These are phyloP conservation scores for Homarus americanus DNA, from an alignment of 1,140 invertebrate genomes.

Conservation along the genomic window DNA sequence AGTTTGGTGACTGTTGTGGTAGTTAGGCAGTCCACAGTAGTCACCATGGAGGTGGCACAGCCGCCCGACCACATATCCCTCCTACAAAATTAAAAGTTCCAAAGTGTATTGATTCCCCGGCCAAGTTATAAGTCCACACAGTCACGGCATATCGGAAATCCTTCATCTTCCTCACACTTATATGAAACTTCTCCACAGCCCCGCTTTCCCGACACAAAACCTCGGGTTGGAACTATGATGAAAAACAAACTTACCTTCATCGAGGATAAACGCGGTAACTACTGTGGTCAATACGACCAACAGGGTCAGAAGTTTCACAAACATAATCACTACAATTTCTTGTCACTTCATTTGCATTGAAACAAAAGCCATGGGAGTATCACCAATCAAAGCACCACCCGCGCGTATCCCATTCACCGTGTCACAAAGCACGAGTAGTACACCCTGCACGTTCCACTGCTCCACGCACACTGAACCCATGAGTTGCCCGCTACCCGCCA, in stretches of 20 bases:
- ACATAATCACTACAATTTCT: constrained; percentile 33
- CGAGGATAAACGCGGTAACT: constrained; percentile 7
- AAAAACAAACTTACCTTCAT: constrained; percentile 15
- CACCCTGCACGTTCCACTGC: constrained; percentile 29
- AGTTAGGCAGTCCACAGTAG: neutral
- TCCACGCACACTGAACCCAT: constrained; percentile 28
- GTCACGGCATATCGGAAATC: constrained; percentile 7
- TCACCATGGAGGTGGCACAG: neutral
- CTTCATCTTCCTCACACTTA: constrained; percentile 3
- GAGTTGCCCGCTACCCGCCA: constrained; percentile 39
- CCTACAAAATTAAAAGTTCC: constrained; percentile 2
- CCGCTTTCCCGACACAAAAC: neutral
- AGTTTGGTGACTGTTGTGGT: neutral
- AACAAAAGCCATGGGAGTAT: constrained; percentile 11
- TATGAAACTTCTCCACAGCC: neutral
- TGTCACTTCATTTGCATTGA: constrained; percentile 25
- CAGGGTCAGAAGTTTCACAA: constrained; percentile 13
- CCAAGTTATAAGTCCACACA: constrained; percentile 1
- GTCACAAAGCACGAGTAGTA: constrained; percentile 11
- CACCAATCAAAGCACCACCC: constrained; percentile 4
- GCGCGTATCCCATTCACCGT: constrained; percentile 29
- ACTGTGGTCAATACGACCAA: constrained; percentile 20
- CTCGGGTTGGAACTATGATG: neutral
- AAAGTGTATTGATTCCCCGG: neutral
- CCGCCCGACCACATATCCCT: no score